Evolutionary conservation across 1,140 invertebrate species (phyloP).

Genomic region (Neodiprion virginianus): DNA sequence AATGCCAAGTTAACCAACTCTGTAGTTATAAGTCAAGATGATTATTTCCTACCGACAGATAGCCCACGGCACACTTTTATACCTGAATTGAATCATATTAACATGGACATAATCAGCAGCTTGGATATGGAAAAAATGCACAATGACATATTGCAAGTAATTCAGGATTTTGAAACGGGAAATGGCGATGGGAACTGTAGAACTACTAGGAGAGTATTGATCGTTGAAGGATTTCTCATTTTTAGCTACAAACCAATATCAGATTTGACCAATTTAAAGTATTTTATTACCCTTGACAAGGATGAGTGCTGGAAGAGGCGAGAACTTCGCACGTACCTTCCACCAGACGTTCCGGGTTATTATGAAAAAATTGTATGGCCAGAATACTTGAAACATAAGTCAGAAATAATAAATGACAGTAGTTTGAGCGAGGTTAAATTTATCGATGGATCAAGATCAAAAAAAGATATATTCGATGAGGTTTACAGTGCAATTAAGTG

Average conservation of each 20-base stretch:
- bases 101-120: constrained; percentile 78
- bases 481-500: constrained; percentile 28
- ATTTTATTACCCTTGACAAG: constrained; percentile 73
- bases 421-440: constrained; percentile 44
- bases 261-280: constrained; percentile 74
- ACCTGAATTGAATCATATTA: constrained; percentile 73
- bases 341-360: constrained; percentile 80
- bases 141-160: constrained; percentile 61
- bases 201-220: constrained; percentile 63
- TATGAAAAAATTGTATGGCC: constrained; percentile 83
- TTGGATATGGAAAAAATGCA: constrained; percentile 79
- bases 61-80: constrained; percentile 72
- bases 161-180: constrained; percentile 28
- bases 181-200: constrained; percentile 9
- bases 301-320: constrained; percentile 71
- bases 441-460: constrained; percentile 45
- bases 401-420: constrained; percentile 42
- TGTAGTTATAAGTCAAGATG: constrained; percentile 74
- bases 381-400: constrained; percentile 63
- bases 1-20: constrained; percentile 63
- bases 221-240: constrained; percentile 80
- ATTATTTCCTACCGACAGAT: constrained; percentile 76
- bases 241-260: constrained; percentile 72
- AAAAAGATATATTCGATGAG: constrained; percentile 41
- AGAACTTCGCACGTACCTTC: constrained; percentile 70